Percentiles rank a stretch among this genome's conserved stretches.
phyloP scores from a whole-genome alignment of 2,113 vertebrate genomes.

The Felis chaus region DNA sequence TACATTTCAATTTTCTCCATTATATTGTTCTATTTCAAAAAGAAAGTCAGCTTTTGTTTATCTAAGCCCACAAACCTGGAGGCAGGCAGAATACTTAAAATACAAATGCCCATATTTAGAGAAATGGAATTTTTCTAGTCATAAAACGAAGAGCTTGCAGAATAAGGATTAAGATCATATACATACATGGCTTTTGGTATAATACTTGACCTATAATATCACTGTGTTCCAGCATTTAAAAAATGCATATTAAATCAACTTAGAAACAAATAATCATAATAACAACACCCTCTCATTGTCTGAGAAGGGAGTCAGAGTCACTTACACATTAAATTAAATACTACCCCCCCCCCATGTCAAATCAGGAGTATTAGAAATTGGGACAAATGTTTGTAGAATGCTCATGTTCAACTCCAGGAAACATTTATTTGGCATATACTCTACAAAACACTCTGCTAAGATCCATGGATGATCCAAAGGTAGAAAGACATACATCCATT shows the following conservation, averaged over 20 bases:
- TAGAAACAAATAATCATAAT: neutral
- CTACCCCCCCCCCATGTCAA: neutral
- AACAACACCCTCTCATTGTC: neutral
- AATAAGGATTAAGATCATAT: neutral
- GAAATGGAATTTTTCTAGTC: neutral
- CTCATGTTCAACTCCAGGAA: neutral
- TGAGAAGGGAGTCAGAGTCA: neutral
- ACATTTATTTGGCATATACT: neutral
- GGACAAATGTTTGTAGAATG: neutral
- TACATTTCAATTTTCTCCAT: slow-evolving; percentile 57
- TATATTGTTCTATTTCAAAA: slow-evolving; percentile 30
- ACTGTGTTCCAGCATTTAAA: neutral
- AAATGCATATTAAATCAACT: neutral
- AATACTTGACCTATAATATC: neutral
- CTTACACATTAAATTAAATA: neutral
- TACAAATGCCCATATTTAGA: slow-evolving; percentile 43
- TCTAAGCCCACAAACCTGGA: slow-evolving; percentile 36
- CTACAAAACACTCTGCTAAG: neutral
- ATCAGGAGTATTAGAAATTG: neutral
- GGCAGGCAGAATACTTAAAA: slow-evolving; percentile 54
- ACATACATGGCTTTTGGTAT: neutral
- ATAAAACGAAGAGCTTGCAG: neutral
- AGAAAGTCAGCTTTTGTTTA: slow-evolving; percentile 58
- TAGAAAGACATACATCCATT: neutral
- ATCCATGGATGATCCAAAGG: neutral